Base-by-base conservation (phyloP, 2,888 invertebrate species). In the Netelia fuscicornis region DNA sequence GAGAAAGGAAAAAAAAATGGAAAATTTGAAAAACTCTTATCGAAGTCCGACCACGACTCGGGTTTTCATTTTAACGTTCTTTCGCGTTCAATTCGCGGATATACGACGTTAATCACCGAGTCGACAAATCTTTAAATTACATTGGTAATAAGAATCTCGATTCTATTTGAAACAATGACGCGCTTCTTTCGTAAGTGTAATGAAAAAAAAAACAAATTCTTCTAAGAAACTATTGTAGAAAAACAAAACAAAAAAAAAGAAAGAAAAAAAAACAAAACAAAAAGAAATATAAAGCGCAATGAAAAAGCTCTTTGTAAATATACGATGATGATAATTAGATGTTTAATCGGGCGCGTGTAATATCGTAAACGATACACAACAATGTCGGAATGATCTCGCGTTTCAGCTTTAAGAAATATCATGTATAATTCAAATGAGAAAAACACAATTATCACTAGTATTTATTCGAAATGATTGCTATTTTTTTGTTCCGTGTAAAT, bases 391-490 rank as follows among this genome's bases (percentile, higher is more conserved):
- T 71, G 54, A 84, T 79, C 56, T 78, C 64, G 78, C 84, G 80
- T 81, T 86, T 76, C 85, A 90, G 90, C 88, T 90, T 89, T 89
- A 89, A 90, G 79, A 86, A 87, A 87, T 89, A 88, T 89, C 86
- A 77, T 82, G 86, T 88, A 88, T 86, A 85, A 80, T 79, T 79
- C 82, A 72, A 54, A 79, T 67, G 52, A 52, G 71, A 48, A 56
- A 11, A 60, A 70, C 20, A 52, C 20, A 79, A 67, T 78, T 76
- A 82, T 82, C 87, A 88, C 67, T 84, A 79, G 77, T 84, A 85
- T 89, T 87, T 90, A 88, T 83, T 87, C 83, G 81, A 86, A 82
- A 79, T 87, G 77, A 82, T 82, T 79, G 77, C 84, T 86, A 86
- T 65, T 79, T 79, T 60, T 78, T 74, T 84, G 80, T 87, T 87